Conservation (phyloP, 1,140 invertebrate genomes). For the Listronotus oregonensis region DNA sequence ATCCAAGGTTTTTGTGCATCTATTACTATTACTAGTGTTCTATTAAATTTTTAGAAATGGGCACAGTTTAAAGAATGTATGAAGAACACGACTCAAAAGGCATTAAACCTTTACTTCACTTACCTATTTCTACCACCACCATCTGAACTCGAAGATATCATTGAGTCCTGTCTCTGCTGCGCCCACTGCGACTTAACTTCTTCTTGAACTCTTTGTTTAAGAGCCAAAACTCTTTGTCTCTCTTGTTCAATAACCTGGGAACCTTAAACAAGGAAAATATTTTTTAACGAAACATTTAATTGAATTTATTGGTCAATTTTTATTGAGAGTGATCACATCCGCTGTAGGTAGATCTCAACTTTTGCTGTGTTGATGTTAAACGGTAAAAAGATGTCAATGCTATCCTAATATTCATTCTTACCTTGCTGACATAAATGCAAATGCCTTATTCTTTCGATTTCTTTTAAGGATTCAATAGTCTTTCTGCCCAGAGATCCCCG, state of each 20-base stretch:
- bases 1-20: too few relatives aligned
- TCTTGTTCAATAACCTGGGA: conserved; percentile 91
- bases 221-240: conserved; percentile 80
- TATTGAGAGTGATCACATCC: too few relatives aligned
- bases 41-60: too few relatives aligned
- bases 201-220: conserved; percentile 84
- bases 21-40: too few relatives aligned
- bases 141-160: conserved; percentile 69
- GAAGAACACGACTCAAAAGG: too few relatives aligned
- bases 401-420: conserved; percentile 53
- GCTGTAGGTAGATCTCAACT: too few relatives aligned
- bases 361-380: too few relatives aligned
- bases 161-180: conserved; percentile 70
- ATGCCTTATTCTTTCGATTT: conserved; percentile 87
- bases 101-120: too few relatives aligned
- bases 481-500: conserved; percentile 71
- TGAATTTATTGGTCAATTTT: too few relatives aligned
- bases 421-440: conserved; percentile 89
- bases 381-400: too few relatives aligned
- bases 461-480: conserved; percentile 86
- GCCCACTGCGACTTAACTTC: conserved; percentile 88
- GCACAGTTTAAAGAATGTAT: too few relatives aligned
- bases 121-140: conserved; percentile 54
- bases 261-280: conserved; percentile 59
- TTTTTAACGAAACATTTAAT: too few relatives aligned